Base-by-base conservation (phyloP, 2,113 vertebrate genomes). In the Calonectris borealis region DNA sequence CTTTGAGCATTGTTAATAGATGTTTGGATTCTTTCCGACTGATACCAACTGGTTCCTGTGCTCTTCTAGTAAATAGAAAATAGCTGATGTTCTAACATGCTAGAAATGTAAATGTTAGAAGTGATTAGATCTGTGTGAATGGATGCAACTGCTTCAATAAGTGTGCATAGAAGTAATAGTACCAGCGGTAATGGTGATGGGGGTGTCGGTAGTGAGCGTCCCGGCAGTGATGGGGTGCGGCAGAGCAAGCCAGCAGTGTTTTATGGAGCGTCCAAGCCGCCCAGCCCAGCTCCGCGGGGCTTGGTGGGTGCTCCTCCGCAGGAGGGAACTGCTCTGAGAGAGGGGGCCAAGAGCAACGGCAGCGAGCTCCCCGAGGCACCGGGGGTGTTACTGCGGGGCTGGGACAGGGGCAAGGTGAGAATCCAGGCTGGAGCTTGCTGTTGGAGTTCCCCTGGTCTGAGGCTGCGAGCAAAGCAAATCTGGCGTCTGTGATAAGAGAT, bases 141-240 rank as follows among this genome's bases (percentile, higher is more conserved):
- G 1, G 0, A 60, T 31, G 34, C 42, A 34, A 29, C 71, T 1
- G 2, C 62, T 81, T 84, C 61, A 46, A 0, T 27, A 78, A 13
- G 10, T 72, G 34, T 62, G 29, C 18, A 3, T 0, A 38, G 69
- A 36, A 77, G 15, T 36, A 44, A 7, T 9, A 9, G 9, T 46
- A 19, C 48, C 10, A 7, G 29, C 0, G 0, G 64, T 26, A 48
- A 29, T 3, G 2, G 32, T 10, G 69, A 44, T 52, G 38, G 38
- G 40, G 2, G 3, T 49, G 36, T n/a, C 20, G 79, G 52, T 14
- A 46, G 46, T 1, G 25, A 85, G 44, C 4, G 1, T 42, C 60
- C 57, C 0, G 0, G 44, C 0, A 0, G n/a, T 15, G 70, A 11
- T 0, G 0, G 57, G 13, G 25, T 58, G 71, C 4, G 0, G 38